Percentiles rank a stretch among this genome's conserved stretches.
phyloP scores from a whole-genome alignment of 30 jellyfish, hydroid and myxozoan genomes.

The Calvadosia cruxmelitensis region DNA sequence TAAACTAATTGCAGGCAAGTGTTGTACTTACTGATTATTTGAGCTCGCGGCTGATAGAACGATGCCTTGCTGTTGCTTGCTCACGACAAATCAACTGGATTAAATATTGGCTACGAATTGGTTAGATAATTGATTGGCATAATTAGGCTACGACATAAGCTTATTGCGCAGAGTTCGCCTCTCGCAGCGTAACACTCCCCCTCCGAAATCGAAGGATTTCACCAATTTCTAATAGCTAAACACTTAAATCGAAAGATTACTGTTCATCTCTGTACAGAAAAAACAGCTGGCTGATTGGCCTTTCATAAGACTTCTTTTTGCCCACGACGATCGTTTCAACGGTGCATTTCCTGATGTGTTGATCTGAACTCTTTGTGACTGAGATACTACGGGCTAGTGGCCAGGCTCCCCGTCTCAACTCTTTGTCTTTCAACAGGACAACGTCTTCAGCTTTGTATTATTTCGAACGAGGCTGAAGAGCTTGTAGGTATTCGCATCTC shows the following conservation, averaged over 20 bases:
- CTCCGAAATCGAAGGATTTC: neutral
- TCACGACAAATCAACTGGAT: too few relatives aligned
- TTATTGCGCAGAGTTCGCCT: too few relatives aligned
- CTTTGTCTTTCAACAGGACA: neutral
- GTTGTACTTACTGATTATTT: too few relatives aligned
- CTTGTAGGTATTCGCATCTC: neutral
- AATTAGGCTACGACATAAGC: too few relatives aligned
- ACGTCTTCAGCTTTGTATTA: neutral
- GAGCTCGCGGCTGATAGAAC: too few relatives aligned
- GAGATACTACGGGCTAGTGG: neutral
- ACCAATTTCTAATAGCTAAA: neutral
- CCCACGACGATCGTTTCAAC: neutral
- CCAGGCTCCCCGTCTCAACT: neutral
- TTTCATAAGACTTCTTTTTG: neutral
- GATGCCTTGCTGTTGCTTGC: too few relatives aligned
- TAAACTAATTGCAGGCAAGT: too few relatives aligned
- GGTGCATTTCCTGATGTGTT: neutral
- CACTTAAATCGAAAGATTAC: neutral
- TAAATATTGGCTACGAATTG: too few relatives aligned
- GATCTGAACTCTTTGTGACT: neutral
- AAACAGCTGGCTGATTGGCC: neutral
- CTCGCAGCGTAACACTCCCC: conserved; percentile 1
- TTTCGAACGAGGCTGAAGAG: neutral
- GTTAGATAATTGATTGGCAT: too few relatives aligned
- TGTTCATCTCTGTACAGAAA: neutral